These are phyloP conservation scores for Saguinus midas DNA, from an alignment of 2,113 vertebrate species.

Conservation along the genomic window DNA sequence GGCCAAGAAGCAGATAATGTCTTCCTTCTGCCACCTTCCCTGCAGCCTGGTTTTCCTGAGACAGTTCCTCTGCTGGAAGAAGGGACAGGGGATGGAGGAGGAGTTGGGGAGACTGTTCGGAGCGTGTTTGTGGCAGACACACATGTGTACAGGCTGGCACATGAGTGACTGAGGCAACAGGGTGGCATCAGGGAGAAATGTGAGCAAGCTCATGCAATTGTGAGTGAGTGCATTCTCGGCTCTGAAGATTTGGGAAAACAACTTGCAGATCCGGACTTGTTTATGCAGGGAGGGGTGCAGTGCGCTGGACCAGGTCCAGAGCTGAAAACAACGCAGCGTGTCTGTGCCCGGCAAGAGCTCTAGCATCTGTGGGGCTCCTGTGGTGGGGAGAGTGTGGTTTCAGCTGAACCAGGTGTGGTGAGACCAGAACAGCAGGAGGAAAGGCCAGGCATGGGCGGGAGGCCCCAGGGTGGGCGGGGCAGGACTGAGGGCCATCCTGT, in stretches of 20 bases:
- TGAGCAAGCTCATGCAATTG: neutral
- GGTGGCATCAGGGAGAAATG: neutral
- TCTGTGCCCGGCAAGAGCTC: neutral
- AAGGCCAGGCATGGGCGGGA: neutral
- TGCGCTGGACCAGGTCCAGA: neutral
- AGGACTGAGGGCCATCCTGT: neutral
- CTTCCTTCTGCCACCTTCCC: neutral
- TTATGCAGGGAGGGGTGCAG: neutral
- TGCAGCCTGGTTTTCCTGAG: neutral
- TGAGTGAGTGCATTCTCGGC: neutral
- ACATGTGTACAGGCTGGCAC: neutral
- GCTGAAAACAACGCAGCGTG: constrained; percentile 42
- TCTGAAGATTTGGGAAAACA: neutral
- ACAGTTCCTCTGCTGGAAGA: neutral
- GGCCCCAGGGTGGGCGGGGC: neutral
- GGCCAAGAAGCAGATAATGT: neutral
- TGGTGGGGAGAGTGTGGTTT: neutral
- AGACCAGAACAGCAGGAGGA: neutral
- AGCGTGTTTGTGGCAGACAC: neutral
- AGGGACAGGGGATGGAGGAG: neutral
- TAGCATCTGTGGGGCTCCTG: neutral
- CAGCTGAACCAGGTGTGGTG: neutral
- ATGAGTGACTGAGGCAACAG: neutral
- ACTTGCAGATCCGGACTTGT: constrained; percentile 16
- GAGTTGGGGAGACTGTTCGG: neutral